A percentile compares a stretch with the other conserved stretches of the same genome.
Evolutionary conservation across 2,888 invertebrate genomes (phyloP).

Genomic region (Eremobia ochroleuca): DNA sequence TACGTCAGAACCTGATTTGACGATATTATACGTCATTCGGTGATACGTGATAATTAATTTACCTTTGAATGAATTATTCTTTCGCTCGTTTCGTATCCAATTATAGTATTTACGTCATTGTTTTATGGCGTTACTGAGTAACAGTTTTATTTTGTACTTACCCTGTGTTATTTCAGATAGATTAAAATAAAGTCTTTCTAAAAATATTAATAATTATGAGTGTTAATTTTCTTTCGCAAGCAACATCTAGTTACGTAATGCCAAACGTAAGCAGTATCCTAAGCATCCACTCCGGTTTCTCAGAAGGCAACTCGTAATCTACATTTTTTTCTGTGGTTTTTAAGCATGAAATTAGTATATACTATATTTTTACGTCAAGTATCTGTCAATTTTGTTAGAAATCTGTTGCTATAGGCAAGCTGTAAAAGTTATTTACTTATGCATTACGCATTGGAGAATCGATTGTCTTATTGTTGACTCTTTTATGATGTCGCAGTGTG

Average conservation of each 20-base stretch:
- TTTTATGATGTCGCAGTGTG: not conserved
- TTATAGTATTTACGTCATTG: conserved; percentile 16
- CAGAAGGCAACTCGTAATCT: not conserved
- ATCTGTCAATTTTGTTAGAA: not conserved
- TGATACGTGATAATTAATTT: conserved; percentile 17
- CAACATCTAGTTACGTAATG: not conserved
- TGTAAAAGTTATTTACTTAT: not conserved
- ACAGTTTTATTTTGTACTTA: not conserved
- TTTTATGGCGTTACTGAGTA: not conserved
- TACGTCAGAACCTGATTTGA: conserved; percentile 27
- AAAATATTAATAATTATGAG: not conserved
- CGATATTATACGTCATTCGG: conserved; percentile 29
- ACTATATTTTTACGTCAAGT: not conserved
- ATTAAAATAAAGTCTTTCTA: not conserved
- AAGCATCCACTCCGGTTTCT: not conserved
- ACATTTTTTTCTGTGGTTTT: not conserved
- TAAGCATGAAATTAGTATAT: not conserved
- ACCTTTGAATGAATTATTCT: conserved; percentile 31
- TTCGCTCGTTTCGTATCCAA: conserved; percentile 1
- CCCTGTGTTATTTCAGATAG: not conserved
- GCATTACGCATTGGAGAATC: not conserved
- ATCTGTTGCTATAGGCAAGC: not conserved
- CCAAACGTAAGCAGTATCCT: not conserved
- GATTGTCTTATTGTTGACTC: not conserved
- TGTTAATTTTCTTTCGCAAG: not conserved